Evolutionary conservation across 2,113 vertebrate species (phyloP).

Genomic region (Oreotrochilus melanogaster): DNA sequence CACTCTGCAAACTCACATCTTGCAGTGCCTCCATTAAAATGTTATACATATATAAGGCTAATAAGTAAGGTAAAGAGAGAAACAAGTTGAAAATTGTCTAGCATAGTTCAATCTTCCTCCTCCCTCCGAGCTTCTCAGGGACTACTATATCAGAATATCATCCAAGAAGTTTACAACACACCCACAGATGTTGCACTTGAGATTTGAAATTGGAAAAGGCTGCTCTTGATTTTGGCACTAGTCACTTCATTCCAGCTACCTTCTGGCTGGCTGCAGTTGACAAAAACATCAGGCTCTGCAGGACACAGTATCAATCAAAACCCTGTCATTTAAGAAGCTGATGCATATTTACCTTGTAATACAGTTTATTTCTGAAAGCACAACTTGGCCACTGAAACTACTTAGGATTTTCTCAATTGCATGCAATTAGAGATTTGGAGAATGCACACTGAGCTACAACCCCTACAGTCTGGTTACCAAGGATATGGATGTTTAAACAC

Average conservation of each 20-base stretch:
- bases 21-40: neutral
- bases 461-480: neutral
- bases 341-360: neutral
- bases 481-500: neutral
- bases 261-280: neutral
- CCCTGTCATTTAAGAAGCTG: neutral
- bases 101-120: neutral
- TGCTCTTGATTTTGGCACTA: neutral
- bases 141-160: neutral
- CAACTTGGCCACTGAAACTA: neutral
- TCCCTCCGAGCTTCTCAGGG: neutral
- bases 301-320: neutral
- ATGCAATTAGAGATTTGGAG: rapidly evolving
- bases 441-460: neutral
- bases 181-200: neutral
- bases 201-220: neutral
- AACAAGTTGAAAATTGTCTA: neutral
- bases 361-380: neutral
- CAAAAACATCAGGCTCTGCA: neutral
- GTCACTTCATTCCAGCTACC: neutral
- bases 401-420: neutral
- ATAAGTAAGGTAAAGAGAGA: neutral
- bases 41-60: neutral
- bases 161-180: neutral
- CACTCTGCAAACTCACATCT: neutral